Evolutionary conservation across 64 coral and sea anemone genomes (phyloP).

Genomic region (Montipora cactus): DNA sequence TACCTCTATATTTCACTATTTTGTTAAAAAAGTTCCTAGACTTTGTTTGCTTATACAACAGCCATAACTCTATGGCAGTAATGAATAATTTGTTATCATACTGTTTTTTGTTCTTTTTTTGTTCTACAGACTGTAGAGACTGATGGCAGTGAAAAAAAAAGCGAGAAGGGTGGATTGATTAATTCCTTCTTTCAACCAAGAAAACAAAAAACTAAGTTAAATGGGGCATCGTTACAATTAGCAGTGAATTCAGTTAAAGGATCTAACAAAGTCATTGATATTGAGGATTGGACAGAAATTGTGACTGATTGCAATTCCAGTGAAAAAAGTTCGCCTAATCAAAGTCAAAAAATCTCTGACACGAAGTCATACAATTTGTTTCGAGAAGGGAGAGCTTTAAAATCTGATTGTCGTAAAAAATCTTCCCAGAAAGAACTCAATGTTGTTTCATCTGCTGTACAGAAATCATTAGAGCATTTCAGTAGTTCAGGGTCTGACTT

Average conservation of each 20-base stretch:
- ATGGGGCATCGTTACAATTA: background rate
- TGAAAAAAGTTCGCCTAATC: background rate
- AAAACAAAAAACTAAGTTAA: background rate
- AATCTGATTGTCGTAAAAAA: background rate
- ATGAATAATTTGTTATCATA: background rate
- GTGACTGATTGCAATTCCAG: background rate
- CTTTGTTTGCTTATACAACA: too few species aligned
- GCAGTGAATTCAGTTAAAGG: background rate
- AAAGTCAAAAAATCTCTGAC: background rate
- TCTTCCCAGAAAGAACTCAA: background rate
- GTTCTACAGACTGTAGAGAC: background rate
- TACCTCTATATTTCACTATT: too few species aligned
- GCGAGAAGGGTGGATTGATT: background rate
- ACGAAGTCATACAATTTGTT: background rate
- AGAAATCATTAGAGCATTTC: background rate
- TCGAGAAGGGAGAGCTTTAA: background rate
- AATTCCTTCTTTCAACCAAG: slow-evolving; percentile 29
- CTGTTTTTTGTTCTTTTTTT: background rate
- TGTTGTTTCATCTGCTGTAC: background rate
- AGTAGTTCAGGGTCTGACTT: slow-evolving; percentile 47
- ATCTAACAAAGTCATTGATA: background rate
- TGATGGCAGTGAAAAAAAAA: background rate
- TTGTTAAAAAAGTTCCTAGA: too few species aligned
- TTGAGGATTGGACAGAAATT: background rate
- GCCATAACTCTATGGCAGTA: background rate